Base-by-base conservation (phyloP, 2,888 invertebrate species). In the Callinectes sapidus region DNA sequence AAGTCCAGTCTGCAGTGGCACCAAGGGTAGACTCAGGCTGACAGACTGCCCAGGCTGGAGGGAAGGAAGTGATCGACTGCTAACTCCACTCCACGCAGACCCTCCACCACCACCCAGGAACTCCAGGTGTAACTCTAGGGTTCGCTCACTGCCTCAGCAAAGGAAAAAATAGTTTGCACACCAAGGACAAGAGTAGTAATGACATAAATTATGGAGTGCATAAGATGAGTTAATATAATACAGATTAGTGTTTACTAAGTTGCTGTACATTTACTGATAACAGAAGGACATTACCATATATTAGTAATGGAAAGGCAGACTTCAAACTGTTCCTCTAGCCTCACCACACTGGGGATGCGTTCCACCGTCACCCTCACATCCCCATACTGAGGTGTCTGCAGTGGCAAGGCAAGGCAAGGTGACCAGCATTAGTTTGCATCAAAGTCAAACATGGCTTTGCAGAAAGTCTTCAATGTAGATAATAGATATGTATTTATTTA, bases 341-440 rank as follows among this genome's bases (percentile, higher is more conserved):
- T 96, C 2, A 98, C 98, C 95, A 97, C 97, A 95, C 97, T 98
- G 5, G 98, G 98, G 61, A 99, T 96, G 95, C 97, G 97, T 95
- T 97, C 97, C 95, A 99, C 97, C 89, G 98, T 97, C 90, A 99
- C 96, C 95, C 98, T 97, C 66, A 99, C 97, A 95, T 99, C 99
- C 89, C 98, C 98, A 96, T 98, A 98, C 95, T 98, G 98, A 91
- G 98, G 98, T 54, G 98, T 97, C 98, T 98, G 95, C 81, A 96
- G 96, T 94, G 94, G n/a, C 32, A n/a, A 81, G 32, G 81, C 16
- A 81, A 81, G 32, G 81, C 16, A 81, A 35, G 35, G 18, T 81
- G 81, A 35, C 81, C 35, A 16, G 35, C n/a, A 35, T 35, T n/a
- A 81, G 32, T 32, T 16, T 81, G 28, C 28, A 8, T 28, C 8